phyloP scores from a whole-genome alignment of 1,140 invertebrate species.

The Zaprionus ornatus region DNA sequence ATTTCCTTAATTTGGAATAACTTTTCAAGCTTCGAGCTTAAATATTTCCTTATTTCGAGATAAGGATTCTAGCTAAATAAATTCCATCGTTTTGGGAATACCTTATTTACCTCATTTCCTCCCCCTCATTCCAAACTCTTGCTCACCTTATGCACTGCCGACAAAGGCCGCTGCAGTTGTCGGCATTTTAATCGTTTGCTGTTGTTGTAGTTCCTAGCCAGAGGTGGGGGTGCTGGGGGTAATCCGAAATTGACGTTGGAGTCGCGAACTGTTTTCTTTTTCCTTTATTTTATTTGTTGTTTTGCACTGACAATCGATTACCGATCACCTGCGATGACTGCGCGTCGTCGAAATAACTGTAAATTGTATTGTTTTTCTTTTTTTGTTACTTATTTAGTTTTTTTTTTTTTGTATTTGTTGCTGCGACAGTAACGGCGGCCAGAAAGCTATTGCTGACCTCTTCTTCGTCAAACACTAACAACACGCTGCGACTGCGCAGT shows the following conservation, averaged over 20 bases:
- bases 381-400: constrained; percentile 55
- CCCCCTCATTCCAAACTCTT: background rate
- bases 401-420: constrained; percentile 37
- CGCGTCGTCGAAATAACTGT: constrained; percentile 57
- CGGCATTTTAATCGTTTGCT: constrained; percentile 49
- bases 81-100: constrained; percentile 25
- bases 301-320: constrained; percentile 58
- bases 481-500: constrained; percentile 72
- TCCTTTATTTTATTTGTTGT: constrained; percentile 20
- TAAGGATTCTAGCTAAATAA: background rate
- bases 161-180: constrained; percentile 58
- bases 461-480: constrained; percentile 65
- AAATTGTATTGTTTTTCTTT: constrained; percentile 65
- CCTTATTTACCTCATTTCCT: background rate
- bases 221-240: constrained; percentile 35
- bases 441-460: constrained; percentile 61
- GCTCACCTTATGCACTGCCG: constrained; percentile 74
- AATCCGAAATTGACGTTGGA: constrained; percentile 60
- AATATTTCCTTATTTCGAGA: too few relatives aligned
- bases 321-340: constrained; percentile 42
- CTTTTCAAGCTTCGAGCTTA: too few relatives aligned
- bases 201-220: constrained; percentile 23
- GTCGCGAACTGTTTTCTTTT: constrained; percentile 28
- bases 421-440: constrained; percentile 28
- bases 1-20: too few relatives aligned